A percentile compares a stretch with the other conserved stretches of the same genome.
Conservation (phyloP, 2,888 invertebrate species). For the Aleiodes leptofemur region DNA sequence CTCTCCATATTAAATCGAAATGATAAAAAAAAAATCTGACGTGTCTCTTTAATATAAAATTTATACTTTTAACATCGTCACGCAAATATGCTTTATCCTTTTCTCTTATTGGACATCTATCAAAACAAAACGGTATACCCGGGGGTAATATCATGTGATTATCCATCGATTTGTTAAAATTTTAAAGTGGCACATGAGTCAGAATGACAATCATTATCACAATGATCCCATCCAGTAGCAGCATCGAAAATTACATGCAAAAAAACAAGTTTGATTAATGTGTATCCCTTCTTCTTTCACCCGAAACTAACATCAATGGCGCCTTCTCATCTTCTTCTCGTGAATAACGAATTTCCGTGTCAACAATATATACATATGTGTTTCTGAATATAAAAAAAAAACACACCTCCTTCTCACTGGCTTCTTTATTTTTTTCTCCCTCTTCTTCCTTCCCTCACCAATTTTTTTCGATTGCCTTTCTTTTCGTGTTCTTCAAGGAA, state of each 20-base stretch:
- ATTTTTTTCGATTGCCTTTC: constrained; percentile 19
- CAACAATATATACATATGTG: constrained; percentile 3
- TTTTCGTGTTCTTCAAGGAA: constrained; percentile 62
- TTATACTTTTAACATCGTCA: too few relatives aligned
- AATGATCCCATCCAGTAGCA: too few relatives aligned
- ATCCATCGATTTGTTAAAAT: constrained; percentile 9
- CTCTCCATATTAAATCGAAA: not conserved
- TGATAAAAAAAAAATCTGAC: too few relatives aligned
- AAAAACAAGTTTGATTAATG: too few relatives aligned
- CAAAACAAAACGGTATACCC: too few relatives aligned
- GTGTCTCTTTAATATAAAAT: too few relatives aligned
- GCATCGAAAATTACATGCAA: too few relatives aligned
- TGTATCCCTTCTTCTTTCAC: too few relatives aligned
- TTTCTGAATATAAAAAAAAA: not conserved
- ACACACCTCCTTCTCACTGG: not conserved
- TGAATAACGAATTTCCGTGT: constrained; percentile 14
- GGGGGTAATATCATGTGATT: not conserved
- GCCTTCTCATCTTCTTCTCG: not conserved
- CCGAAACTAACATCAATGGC: constrained; percentile 5
- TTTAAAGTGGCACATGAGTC: too few relatives aligned
- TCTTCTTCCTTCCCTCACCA: constrained; percentile 5
- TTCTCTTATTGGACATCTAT: too few relatives aligned
- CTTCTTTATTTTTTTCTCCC: constrained; percentile 31
- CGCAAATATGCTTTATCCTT: too few relatives aligned
- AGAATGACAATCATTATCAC: too few relatives aligned